Percentiles rank a stretch among this genome's conserved stretches.
Conservation (phyloP, 1,140 invertebrate species). For the Penaeus vannamei region DNA sequence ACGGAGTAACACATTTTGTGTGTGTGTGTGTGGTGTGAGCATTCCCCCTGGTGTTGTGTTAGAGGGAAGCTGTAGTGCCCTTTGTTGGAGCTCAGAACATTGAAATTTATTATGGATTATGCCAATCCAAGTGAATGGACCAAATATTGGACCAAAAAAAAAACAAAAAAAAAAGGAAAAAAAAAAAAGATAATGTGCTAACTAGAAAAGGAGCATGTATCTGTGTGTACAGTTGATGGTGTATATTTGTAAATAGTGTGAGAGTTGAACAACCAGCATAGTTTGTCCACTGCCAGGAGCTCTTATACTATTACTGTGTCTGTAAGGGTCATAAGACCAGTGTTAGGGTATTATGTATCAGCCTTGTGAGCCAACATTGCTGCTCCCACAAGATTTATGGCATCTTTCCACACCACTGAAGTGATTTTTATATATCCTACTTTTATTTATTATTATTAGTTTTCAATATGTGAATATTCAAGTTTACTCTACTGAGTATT, state of each 20-base stretch:
- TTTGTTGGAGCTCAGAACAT: conserved; percentile 61
- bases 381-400: conserved; percentile 58
- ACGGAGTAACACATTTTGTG: conserved; percentile 60
- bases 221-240: conserved; percentile 62
- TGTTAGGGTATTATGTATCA: conserved; percentile 60
- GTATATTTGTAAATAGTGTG: conserved; percentile 67
- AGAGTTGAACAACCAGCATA: conserved; percentile 66
- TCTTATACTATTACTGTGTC: conserved; percentile 61
- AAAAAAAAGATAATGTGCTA: conserved; percentile 52
- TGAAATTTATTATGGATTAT: conserved; percentile 47
- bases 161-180: neutral
- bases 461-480: conserved; percentile 40
- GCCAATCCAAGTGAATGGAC: conserved; percentile 59
- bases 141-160: conserved; percentile 64
- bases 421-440: conserved; percentile 33
- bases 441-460: conserved; percentile 45
- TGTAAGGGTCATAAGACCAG: conserved; percentile 59
- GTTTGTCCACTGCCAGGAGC: conserved; percentile 66
- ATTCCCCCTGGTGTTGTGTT: conserved; percentile 48
- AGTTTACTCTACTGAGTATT: no score
- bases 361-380: conserved; percentile 59
- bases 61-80: conserved; percentile 44
- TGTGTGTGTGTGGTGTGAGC: conserved; percentile 58
- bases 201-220: conserved; percentile 56
- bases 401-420: conserved; percentile 34